Conservation (phyloP, 2,113 vertebrate genomes). For the Picathartes gymnocephalus region DNA sequence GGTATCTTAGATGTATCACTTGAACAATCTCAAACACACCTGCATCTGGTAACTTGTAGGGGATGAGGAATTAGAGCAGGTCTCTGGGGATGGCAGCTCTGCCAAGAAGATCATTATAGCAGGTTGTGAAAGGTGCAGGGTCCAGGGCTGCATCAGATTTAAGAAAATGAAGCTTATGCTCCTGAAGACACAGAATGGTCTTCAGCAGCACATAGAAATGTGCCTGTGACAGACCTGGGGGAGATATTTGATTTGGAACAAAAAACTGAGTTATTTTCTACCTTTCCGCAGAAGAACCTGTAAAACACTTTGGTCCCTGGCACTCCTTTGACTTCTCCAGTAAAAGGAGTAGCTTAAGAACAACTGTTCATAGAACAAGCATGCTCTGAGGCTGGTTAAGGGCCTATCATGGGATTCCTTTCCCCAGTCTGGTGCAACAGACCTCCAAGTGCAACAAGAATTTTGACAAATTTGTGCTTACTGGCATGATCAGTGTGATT, state of each 20-base stretch:
- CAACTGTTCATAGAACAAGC: not conserved
- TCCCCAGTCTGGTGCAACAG: not conserved
- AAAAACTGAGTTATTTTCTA: not conserved
- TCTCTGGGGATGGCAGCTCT: not conserved
- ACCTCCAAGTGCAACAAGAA: not conserved
- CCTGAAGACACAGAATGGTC: not conserved
- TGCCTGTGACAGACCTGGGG: not conserved
- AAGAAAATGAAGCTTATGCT: not conserved
- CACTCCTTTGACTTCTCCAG: not conserved
- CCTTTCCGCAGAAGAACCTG: not conserved
- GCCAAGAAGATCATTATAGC: not conserved
- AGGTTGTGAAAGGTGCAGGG: accelerated
- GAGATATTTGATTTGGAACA: not conserved
- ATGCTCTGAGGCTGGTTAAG: not conserved
- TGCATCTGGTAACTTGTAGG: not conserved
- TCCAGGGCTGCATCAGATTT: not conserved
- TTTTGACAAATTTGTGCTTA: not conserved
- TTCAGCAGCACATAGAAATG: not conserved
- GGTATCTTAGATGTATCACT: not conserved
- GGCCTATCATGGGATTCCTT: accelerated
- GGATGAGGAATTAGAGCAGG: not conserved
- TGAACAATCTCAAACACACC: not conserved
- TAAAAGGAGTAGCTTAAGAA: not conserved
- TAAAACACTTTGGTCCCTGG: not conserved
- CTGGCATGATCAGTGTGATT: not conserved